Base-by-base conservation (phyloP, 2,797 vertebrate species). In the Clarias platycephalus region DNA sequence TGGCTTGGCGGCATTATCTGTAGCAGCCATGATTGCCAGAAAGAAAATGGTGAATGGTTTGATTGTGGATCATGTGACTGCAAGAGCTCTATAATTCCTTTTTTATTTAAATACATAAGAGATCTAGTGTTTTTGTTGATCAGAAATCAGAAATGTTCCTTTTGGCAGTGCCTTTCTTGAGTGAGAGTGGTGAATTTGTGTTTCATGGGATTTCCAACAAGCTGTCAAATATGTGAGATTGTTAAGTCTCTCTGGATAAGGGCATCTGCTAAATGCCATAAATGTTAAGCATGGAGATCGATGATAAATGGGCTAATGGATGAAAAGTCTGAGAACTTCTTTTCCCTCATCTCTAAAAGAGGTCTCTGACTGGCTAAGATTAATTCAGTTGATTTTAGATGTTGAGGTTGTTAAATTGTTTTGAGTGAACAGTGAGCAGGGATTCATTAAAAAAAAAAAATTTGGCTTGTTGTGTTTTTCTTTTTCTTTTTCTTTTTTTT, bases 181-280 rank as follows among this genome's bases (percentile, higher is more conserved):
- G 37, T 26, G 80, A 81, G 64, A 70, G 24, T 58, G 22, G 64
- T 31, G 80, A 81, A 37, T 81, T 70, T 70, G 80, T 57, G 1
- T 57, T 68, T 55, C 40, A 53, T 58, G 22, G 31, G 80, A 81
- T 81, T 68, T 81, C 66, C 49, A 81, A 57, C 64, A 81, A 58
- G 80, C 53, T 70, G 80, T 70, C 80, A 70, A 10, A 31, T 70
- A 37, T 28, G 44, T 57, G 6, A 81, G 26, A 53, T 40, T n/a
- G 80, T 81, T 70, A 58, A 20, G 15, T 28, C 9, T 26, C 78
- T 67, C 62, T 31, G 63, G 40, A 66, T 66, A 66, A 66, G 40
- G 18, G 7, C 22, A 8, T 20, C 16, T 67, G 78, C 44, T 63
- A 80, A 80, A 58, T 70, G 28, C 53, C 53, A 58, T 66, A 66